phyloP scores from a whole-genome alignment of 1,140 invertebrate species.

The Contarinia nasturtii region DNA sequence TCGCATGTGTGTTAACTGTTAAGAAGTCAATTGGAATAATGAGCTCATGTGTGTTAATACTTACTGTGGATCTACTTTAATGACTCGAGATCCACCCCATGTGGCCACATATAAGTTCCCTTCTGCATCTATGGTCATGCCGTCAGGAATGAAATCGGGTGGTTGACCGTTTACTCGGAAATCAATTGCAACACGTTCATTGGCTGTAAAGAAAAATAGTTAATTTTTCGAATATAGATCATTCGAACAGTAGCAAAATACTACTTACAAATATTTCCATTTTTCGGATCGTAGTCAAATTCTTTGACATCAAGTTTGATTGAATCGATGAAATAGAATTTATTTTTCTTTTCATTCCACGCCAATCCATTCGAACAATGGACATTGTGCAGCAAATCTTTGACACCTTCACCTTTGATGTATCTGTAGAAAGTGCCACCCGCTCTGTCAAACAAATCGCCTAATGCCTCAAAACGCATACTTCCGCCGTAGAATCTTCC shows the following conservation, averaged over 20 bases:
- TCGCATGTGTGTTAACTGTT: too few species aligned
- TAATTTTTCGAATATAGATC: background rate
- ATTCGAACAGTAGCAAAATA: slow-evolving; percentile 1
- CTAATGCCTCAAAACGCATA: background rate
- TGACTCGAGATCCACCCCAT: slow-evolving; percentile 23
- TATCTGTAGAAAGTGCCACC: slow-evolving; percentile 1
- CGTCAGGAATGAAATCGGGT: slow-evolving; percentile 26
- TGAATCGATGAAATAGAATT: slow-evolving; percentile 41
- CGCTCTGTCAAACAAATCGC: background rate
- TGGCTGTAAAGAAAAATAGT: background rate
- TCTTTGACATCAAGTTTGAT: slow-evolving; percentile 27
- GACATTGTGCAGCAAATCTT: background rate
- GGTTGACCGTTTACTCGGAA: slow-evolving; percentile 2
- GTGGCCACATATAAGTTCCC: slow-evolving; percentile 46
- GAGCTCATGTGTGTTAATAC: too few species aligned
- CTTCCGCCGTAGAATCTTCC: slow-evolving; percentile 2
- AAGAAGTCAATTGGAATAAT: too few species aligned
- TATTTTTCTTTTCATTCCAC: slow-evolving; percentile 37
- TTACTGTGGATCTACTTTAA: slow-evolving; percentile 15
- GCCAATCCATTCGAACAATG: slow-evolving; percentile 38
- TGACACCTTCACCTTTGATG: background rate
- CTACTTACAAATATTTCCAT: slow-evolving; percentile 4
- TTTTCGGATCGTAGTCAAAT: slow-evolving; percentile 34
- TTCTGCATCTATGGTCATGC: slow-evolving; percentile 40
- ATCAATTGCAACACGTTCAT: slow-evolving; percentile 1